Evolutionary conservation across 2,797 vertebrate genomes (phyloP).

Genomic region (Peromyscus nudipes): DNA sequence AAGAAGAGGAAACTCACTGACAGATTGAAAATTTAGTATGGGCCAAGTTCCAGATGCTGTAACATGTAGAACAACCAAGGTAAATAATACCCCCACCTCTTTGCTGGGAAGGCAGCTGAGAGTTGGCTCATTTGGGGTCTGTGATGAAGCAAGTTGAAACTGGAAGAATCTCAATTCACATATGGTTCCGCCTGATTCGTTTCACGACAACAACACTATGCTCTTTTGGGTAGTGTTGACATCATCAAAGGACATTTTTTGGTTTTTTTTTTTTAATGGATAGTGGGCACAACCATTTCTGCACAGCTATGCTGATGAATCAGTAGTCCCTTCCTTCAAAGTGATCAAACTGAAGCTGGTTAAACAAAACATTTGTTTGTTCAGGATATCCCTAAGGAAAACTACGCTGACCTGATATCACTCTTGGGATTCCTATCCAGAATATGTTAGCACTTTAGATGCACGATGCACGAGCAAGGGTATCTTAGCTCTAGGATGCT

Average conservation of each 20-base stretch:
- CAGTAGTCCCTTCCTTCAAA: not conserved
- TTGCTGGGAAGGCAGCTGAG: not conserved
- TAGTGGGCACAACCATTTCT: not conserved
- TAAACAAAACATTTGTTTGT: slow-evolving; percentile 22
- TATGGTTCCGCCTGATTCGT: not conserved
- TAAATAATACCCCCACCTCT: not conserved
- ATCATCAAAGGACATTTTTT: not conserved
- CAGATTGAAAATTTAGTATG: not conserved
- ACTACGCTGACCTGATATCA: not conserved
- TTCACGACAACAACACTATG: not conserved
- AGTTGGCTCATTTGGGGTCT: not conserved
- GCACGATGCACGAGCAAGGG: not conserved
- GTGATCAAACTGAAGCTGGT: not conserved
- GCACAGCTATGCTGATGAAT: not conserved
- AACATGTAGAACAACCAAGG: not conserved
- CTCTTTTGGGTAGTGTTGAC: not conserved
- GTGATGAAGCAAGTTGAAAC: not conserved
- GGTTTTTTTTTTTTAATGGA: not conserved
- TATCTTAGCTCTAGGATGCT: not conserved
- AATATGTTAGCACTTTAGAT: not conserved
- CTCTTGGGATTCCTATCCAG: not conserved
- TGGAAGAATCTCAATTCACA: not conserved
- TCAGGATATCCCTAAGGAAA: not conserved
- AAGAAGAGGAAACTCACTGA: not conserved
- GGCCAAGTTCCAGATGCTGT: slow-evolving; percentile 15